phyloP scores from a whole-genome alignment of 2,888 invertebrate species.

The Hymenopus coronatus region DNA sequence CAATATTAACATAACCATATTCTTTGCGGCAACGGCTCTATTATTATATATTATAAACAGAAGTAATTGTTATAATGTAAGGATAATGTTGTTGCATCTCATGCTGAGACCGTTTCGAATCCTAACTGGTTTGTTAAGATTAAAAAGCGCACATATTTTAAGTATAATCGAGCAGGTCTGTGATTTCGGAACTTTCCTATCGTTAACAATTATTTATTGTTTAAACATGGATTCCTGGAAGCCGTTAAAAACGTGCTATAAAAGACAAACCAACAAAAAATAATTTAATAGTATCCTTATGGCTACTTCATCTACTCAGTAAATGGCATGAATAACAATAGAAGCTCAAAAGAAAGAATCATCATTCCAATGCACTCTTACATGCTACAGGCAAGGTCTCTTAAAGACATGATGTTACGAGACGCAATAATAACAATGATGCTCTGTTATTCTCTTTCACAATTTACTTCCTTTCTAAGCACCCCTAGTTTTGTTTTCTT shows the following conservation, averaged over 20 bases:
- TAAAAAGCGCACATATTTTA: too few relatives aligned
- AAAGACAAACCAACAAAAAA: not conserved
- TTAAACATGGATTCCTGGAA: not conserved
- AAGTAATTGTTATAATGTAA: too few relatives aligned
- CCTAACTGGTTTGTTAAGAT: too few relatives aligned
- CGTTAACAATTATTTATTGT: not conserved
- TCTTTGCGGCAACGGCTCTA: too few relatives aligned
- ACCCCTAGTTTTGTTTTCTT: not conserved
- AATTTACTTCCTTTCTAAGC: not conserved
- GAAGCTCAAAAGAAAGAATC: not conserved
- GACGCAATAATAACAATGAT: not conserved
- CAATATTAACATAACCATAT: too few relatives aligned
- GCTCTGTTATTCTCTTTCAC: not conserved
- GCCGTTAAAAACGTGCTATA: not conserved
- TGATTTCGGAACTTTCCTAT: too few relatives aligned
- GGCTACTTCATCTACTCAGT: not conserved
- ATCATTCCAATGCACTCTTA: not conserved
- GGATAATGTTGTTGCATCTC: too few relatives aligned
- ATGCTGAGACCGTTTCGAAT: too few relatives aligned
- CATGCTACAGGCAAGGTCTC: not conserved
- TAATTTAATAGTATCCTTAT: not conserved
- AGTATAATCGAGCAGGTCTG: too few relatives aligned
- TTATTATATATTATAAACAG: too few relatives aligned
- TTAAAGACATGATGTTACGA: not conserved
- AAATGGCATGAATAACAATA: not conserved